Base-by-base conservation (phyloP, 2,113 vertebrate genomes). In the Cisticola juncidis region DNA sequence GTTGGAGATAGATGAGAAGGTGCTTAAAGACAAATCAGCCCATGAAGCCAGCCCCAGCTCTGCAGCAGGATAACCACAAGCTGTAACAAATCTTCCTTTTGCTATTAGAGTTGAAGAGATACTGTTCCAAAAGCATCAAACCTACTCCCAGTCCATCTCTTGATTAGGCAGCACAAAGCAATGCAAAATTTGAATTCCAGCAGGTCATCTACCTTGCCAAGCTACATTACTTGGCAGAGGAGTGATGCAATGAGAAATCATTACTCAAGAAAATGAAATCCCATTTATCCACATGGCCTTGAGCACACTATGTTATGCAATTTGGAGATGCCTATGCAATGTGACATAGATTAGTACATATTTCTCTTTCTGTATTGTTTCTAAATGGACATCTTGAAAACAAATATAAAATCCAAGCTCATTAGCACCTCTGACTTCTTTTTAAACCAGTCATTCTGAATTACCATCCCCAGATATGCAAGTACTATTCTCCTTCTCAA, bases 261-360 rank as follows among this genome's bases (percentile, higher is more conserved):
- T 95, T 92, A 95, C 88, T 90, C 93, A 96, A 90, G 72, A 93
- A 96, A 88, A 96, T 90, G 19, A 96, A 90, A 94, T 93, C 60
- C 88, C 61, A 79, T 84, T 88, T 86, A 94, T 96, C 81, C 92
- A 88, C 62, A 90, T 60, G 35, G 83, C 92, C 82, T 84, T 45
- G 62, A 94, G 72, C 45, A 68, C 38, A 47, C 9, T 44, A 9
- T 36, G 17, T 92, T 74, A 95, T 21, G 53, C 60, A 86, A 96
- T 60, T 48, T 71, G 62, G 65, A 86, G 84, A 95, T 95, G 93
- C 88, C 91, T 81, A 61, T 23, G 80, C 69, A 88, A 57, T 71
- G 88, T 92, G 88, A 92, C 88, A 82, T 11, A 80, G 51, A 64
- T 93, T 93, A 4, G 4, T 42, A 77, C 10, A 14, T 80, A 93